Evolutionary conservation across 2,888 invertebrate species (phyloP), one percentile per base, ranked within the genome.

Genomic region (Amiota communis): DNA sequence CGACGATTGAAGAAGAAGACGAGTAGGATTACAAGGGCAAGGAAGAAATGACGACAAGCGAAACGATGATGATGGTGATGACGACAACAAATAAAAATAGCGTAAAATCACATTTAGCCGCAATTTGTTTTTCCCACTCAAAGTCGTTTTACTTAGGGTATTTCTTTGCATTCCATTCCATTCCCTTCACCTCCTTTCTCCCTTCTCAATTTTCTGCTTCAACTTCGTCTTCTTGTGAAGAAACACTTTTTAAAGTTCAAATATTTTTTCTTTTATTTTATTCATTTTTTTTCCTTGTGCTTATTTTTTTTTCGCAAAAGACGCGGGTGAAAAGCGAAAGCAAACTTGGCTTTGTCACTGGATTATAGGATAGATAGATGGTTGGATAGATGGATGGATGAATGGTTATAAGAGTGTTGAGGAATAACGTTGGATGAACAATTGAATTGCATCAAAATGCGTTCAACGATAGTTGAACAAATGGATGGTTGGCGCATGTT

Each of bases 91-190:
- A 83, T 83, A 84, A 81, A 80, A 83, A 83, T 85, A 81, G 84
- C 81, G 83, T 75, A 84, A 83, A 83, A 85, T 83, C 85, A 83
- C 83, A 83, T 85, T 83, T 84, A 80, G 79, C 83, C 84, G 83
- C 83, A 83, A 83, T 85, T 85, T 85, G 83, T 84, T 57, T 57
- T 57, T 57, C 15, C 57, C 57, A 57, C 57, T 57, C 17, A 20
- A 8, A 57, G 57, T 15, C n/a, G 57, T 15, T 23, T 23, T 23
- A 23, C 23, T 23, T 2, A 23, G 23, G 23, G 23, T 23, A 23
- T 23, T 23, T 23, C 1, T 23, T 23, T 23, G 2, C 23, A 23
- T 23, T 23, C 23, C 3, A 2, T 23, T 23, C 23, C 57, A 9
- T 36, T 10, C 63, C n/a, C 8, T 63, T 63, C 63, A 9, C 9